A percentile compares a stretch with the other conserved stretches of the same genome.
Evolutionary conservation across 1,140 invertebrate genomes (phyloP).

Genomic region (Zaprionus inermis): DNA sequence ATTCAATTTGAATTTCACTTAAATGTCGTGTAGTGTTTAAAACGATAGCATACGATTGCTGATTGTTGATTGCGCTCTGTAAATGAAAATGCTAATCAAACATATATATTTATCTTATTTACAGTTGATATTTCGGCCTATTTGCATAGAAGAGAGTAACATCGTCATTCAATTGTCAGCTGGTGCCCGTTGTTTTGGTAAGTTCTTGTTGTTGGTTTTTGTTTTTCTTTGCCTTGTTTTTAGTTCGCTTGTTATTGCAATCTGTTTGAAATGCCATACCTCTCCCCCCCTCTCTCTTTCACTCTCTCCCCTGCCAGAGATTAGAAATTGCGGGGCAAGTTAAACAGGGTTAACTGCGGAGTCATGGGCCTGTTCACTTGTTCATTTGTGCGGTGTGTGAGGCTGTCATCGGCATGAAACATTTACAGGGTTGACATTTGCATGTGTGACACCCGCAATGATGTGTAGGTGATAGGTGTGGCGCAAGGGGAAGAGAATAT

Average conservation of each 20-base stretch:
- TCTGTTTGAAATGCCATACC: slow-evolving; percentile 29
- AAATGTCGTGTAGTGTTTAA: not conserved
- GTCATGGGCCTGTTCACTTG: slow-evolving; percentile 7
- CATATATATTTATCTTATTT: slow-evolving; percentile 44
- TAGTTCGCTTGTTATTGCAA: slow-evolving; percentile 42
- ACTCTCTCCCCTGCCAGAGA: not conserved
- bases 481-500: not conserved
- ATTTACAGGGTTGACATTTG: slow-evolving; percentile 34
- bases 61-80: not conserved
- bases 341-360: not conserved
- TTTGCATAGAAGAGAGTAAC: slow-evolving; percentile 30
- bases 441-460: slow-evolving; percentile 42
- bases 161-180: slow-evolving; percentile 26
- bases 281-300: not conserved
- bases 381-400: slow-evolving; percentile 32
- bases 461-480: slow-evolving; percentile 39
- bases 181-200: slow-evolving; percentile 23
- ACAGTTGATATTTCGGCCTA: slow-evolving; percentile 33
- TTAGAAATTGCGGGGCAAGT: slow-evolving; percentile 23
- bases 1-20: not conserved
- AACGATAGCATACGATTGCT: not conserved
- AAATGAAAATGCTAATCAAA: slow-evolving; percentile 22
- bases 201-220: slow-evolving; percentile 29
- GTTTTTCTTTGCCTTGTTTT: slow-evolving; percentile 31
- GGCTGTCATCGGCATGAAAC: slow-evolving; percentile 45